Conservation (phyloP, 2,113 vertebrate species). For the Accipiter cooperii region DNA sequence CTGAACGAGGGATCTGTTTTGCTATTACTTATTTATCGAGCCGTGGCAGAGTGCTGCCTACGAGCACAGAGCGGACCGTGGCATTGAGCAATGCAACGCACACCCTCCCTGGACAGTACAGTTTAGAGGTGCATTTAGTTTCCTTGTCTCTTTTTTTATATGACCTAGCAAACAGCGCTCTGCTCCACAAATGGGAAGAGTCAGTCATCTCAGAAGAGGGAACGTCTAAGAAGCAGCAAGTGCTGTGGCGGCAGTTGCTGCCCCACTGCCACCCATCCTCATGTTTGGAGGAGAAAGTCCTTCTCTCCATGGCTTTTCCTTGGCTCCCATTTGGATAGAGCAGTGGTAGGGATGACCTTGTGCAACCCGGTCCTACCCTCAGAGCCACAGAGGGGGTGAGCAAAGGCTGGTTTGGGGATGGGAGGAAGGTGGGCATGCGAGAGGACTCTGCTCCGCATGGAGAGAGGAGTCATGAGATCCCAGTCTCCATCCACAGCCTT, state of each 20-base stretch:
- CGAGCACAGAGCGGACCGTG: accelerated
- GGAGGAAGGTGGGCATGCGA: neutral
- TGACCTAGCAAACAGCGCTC: neutral
- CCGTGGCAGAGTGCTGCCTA: neutral
- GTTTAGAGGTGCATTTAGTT: neutral
- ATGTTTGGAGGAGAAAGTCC: neutral
- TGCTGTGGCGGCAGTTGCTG: neutral
- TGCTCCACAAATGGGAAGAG: neutral
- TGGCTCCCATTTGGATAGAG: neutral
- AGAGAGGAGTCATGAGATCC: neutral
- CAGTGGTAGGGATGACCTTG: neutral
- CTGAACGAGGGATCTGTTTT: neutral
- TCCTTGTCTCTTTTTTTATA: neutral
- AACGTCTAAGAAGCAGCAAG: neutral
- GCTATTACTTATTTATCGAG: neutral
- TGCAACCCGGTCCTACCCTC: neutral
- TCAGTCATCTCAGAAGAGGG: neutral
- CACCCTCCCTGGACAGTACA: neutral
- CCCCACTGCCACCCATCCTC: neutral
- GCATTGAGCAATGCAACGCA: neutral
- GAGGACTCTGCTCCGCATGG: neutral
- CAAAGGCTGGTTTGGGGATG: neutral
- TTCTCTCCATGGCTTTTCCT: neutral
- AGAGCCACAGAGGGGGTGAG: neutral
- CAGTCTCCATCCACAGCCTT: neutral